These are phyloP conservation scores for Ormyrus nitidulus DNA, from an alignment of 2,888 invertebrate genomes.

Conservation along the genomic window DNA sequence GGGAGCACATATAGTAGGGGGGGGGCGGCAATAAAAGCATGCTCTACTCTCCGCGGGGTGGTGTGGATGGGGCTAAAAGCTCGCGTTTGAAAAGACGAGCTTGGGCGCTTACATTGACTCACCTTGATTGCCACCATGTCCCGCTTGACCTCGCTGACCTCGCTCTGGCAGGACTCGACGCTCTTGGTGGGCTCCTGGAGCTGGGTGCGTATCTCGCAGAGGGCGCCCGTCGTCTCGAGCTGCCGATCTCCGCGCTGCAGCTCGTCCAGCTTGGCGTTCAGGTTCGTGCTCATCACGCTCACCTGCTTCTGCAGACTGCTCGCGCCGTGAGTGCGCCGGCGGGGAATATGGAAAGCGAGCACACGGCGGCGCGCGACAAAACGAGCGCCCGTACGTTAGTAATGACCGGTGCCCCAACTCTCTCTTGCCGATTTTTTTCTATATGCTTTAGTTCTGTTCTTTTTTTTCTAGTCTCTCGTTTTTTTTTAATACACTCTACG, in stretches of 20 bases:
- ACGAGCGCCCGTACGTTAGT: conserved; percentile 47
- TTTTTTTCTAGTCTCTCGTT: background rate
- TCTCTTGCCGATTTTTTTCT: background rate
- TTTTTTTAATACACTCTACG: conserved; percentile 10
- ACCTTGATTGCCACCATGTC: conserved; percentile 95
- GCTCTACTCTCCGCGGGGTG: too few relatives aligned
- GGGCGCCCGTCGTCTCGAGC: conserved; percentile 94
- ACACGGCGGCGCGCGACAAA: conserved; percentile 38
- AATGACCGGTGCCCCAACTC: background rate
- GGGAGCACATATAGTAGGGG: background rate
- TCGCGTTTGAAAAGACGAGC: too few relatives aligned
- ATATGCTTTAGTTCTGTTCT: background rate
- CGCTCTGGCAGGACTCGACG: conserved; percentile 95
- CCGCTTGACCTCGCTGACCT: conserved; percentile 94
- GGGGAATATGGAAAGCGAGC: background rate
- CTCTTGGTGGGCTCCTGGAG: conserved; percentile 95
- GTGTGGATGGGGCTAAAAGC: too few relatives aligned
- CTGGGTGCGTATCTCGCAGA: conserved; percentile 94
- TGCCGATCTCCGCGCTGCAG: conserved; percentile 91
- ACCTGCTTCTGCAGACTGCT: conserved; percentile 97
- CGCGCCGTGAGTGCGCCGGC: conserved; percentile 40
- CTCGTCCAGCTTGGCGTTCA: conserved; percentile 95
- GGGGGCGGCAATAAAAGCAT: too few relatives aligned
- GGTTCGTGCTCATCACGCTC: conserved; percentile 98
- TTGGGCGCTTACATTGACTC: conserved; percentile 50